Conservation (phyloP, 2,113 vertebrate genomes). For the Arizona elegans region DNA sequence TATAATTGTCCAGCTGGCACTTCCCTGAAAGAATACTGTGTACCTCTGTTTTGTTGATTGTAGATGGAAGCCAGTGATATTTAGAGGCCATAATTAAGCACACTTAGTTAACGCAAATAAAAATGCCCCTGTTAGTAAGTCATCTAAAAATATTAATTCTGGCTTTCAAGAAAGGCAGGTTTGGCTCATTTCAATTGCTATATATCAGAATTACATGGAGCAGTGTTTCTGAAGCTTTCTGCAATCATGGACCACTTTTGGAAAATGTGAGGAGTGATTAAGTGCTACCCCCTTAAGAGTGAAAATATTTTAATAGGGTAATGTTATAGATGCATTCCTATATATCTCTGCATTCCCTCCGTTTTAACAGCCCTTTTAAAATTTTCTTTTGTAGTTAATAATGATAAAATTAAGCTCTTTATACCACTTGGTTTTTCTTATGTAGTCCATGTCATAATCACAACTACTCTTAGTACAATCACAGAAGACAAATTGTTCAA, state of each 20-base stretch:
- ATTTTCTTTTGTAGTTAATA: background rate
- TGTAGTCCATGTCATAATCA: background rate
- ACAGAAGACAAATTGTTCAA: background rate
- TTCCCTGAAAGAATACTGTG: background rate
- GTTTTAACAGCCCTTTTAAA: background rate
- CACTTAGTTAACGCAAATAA: background rate
- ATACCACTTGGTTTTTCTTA: background rate
- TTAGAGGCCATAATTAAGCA: background rate
- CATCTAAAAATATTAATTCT: background rate
- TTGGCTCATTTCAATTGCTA: background rate
- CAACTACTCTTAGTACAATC: background rate
- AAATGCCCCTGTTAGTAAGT: background rate
- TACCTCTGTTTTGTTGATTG: background rate
- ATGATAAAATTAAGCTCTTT: background rate
- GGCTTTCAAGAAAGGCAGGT: background rate
- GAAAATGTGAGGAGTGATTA: background rate
- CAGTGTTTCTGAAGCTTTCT: background rate
- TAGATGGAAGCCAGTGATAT: background rate
- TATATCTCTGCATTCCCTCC: background rate
- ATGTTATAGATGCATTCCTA: background rate
- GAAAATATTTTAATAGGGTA: background rate
- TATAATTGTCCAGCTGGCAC: background rate
- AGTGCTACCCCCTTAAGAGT: background rate
- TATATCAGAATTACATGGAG: background rate
- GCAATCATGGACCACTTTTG: background rate